Conservation (phyloP, 1,140 invertebrate genomes). For the Harpegnathos saltator region DNA sequence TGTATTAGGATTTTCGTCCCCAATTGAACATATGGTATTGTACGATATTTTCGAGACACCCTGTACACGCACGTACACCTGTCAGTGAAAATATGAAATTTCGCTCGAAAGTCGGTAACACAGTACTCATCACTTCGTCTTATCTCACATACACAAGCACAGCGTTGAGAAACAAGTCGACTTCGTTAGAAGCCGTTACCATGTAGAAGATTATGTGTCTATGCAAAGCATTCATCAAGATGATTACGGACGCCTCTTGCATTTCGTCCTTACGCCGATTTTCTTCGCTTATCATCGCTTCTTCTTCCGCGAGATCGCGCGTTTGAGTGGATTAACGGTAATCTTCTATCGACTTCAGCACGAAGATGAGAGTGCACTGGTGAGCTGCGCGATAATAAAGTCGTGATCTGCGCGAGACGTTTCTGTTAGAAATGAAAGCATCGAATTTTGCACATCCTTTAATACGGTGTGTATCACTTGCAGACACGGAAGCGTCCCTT, state of each 20-base stretch:
- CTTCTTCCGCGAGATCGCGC: conserved; percentile 88
- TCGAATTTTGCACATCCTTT: background rate
- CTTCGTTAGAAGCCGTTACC: conserved; percentile 85
- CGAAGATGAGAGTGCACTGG: conserved; percentile 78
- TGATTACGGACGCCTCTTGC: conserved; percentile 86
- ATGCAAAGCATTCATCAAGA: conserved; percentile 81
- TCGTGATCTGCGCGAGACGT: background rate
- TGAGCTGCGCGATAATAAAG: conserved; percentile 65
- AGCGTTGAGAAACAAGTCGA: conserved; percentile 85
- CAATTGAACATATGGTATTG: too few species aligned
- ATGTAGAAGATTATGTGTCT: conserved; percentile 86
- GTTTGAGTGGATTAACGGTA: conserved; percentile 81
- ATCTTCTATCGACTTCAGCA: conserved; percentile 86
- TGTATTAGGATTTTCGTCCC: too few species aligned
- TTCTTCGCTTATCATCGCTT: conserved; percentile 87
- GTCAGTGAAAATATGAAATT: too few species aligned
- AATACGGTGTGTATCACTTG: conserved; percentile 7
- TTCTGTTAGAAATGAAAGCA: background rate
- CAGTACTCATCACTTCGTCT: too few species aligned
- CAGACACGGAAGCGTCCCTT: conserved; percentile 75
- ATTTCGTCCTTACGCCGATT: conserved; percentile 87
- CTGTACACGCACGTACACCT: too few species aligned
- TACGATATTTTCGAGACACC: too few species aligned
- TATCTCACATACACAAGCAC: too few species aligned
- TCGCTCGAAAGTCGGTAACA: too few species aligned